Base-by-base conservation (phyloP, 2,113 vertebrate species). In the Pithys albifrons region DNA sequence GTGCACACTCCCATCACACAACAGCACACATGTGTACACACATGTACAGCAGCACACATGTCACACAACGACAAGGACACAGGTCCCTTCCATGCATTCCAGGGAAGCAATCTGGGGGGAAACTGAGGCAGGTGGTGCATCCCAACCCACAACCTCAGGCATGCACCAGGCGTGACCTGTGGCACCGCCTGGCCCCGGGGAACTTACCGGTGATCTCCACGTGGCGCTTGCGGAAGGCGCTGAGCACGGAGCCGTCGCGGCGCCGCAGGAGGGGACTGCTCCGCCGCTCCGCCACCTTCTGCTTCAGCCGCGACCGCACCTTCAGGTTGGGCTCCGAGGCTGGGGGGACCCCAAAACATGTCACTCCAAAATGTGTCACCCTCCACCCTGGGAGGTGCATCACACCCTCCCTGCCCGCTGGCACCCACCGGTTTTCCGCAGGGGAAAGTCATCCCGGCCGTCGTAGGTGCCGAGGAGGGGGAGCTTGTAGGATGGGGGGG, bases 301-400 rank as follows among this genome's bases (percentile, higher is more conserved):
- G 99, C 97, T 99, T 99, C 98, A 99, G 98, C 94, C 99, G 98
- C 1, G 99, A 99, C 33, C 99, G 98, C 58, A 99, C 99, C 97
- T 99, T 99, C 97, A 99, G 97, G 98, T 99, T 99, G 69, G 99
- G 99, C 96, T 99, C 99, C 0, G 99, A 99, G 51, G 99, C 99
- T 99, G 83, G 19, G 15, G 29, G 31, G 82, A 70, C 27, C 14
- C 45, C 48, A 4, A 11, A 5, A 22, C 0, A 46, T 12, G 84
- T 59, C 84, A 72, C 69, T 25, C 43, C 43, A 39, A 18, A 39
- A 28, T 1, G 37, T 13, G 6, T 7, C 46, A 37, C 45, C 37
- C 18, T 43, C 41, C 41, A 43, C 41, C 14, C 41, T 43, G 41
- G 17, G 5, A 12, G 31, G 7, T 1, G 41, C 1, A 22, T 9